Evolutionary conservation across 2,797 vertebrate species (phyloP).

Genomic region (Hafferia zeledoni): DNA sequence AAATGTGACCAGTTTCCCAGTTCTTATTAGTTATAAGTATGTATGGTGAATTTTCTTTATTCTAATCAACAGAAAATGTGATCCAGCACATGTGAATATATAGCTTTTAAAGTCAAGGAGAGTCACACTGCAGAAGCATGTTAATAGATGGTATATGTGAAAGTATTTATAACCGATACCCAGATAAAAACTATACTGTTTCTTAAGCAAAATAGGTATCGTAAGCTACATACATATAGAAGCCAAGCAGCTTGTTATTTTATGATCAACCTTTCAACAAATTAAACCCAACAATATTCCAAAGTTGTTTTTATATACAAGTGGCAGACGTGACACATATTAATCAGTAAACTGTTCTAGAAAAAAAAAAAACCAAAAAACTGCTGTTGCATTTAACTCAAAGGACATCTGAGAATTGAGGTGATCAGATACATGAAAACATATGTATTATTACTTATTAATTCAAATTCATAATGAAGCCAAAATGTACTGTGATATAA

Average conservation of each 20-base stretch:
- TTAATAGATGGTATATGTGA: background rate
- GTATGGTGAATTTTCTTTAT: background rate
- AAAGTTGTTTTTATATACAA: background rate
- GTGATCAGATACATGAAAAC: background rate
- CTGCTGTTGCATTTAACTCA: background rate
- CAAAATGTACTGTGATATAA: background rate
- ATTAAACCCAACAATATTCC: background rate
- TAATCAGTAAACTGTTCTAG: background rate
- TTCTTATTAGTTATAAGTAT: background rate
- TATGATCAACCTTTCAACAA: background rate
- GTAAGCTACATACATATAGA: background rate
- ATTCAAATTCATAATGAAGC: background rate
- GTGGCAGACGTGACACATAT: background rate
- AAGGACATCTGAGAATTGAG: background rate
- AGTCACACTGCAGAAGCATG: background rate
- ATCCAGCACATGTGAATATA: background rate
- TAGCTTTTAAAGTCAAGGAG: background rate
- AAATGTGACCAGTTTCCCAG: background rate
- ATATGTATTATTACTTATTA: background rate
- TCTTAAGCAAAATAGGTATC: background rate
- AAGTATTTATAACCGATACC: background rate
- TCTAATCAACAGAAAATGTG: background rate
- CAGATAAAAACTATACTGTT: background rate
- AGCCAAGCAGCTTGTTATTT: background rate
- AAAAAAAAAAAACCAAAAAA: background rate